phyloP scores from a whole-genome alignment of 2,888 invertebrate genomes.

The Crepidodera aurea region DNA sequence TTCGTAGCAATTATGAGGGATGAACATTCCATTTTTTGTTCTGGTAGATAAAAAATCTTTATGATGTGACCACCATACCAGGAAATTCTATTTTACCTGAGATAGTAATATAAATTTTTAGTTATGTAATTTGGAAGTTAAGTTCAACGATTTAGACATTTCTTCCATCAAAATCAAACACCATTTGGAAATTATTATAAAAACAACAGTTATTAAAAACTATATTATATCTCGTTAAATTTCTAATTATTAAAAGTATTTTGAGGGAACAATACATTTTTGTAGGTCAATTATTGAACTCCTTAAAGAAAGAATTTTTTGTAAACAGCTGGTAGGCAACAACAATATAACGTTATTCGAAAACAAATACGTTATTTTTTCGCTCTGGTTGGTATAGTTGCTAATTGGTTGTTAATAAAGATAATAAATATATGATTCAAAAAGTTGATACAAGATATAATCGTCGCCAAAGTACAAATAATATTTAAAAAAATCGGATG shows the following conservation, averaged over 20 bases:
- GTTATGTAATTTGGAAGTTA: no score
- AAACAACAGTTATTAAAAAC: no score
- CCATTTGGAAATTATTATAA: no score
- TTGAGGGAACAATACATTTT: no score
- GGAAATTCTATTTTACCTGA: no score
- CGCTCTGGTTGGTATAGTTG: conserved; percentile 10
- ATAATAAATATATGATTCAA: neutral
- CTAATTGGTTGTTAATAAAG: conserved; percentile 3
- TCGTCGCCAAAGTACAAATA: no score
- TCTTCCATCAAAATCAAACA: no score
- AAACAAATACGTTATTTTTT: conserved; percentile 1
- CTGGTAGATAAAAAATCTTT: neutral
- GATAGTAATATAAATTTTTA: no score
- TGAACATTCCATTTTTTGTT: neutral
- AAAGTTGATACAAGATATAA: neutral
- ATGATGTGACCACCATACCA: neutral
- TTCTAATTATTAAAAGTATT: no score
- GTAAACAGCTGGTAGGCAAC: neutral
- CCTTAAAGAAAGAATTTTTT: neutral
- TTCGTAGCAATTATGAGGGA: conserved; percentile 9
- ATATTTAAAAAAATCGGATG: no score
- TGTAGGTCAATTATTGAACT: neutral
- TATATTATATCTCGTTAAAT: neutral
- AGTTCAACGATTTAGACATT: no score
- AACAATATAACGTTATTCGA: neutral